Base-by-base conservation (phyloP, 2,113 vertebrate species). In the Bagarius yarrelli region DNA sequence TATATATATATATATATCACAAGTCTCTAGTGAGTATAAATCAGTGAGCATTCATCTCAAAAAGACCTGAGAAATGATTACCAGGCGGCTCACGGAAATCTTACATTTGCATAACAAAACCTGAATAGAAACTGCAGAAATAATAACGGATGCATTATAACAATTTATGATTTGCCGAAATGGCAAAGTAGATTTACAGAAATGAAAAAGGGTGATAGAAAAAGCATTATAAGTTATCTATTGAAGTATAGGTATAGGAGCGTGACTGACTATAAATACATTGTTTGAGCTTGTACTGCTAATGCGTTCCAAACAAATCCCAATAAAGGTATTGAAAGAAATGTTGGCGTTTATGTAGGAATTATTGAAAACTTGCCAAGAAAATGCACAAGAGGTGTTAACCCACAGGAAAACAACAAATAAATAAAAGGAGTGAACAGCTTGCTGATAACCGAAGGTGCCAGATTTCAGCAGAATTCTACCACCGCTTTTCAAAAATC, bases 91-190 rank as follows among this genome's bases (percentile, higher is more conserved):
- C 70, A 52, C 50, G 44, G 15, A 18, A 72, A 32, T 52, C 19
- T 72, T 53, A 53, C 67, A 72, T 72, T 72, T 72, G 47, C 69
- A 72, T 72, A 53, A 72, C 69, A 72, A 72, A 72, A 30, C 47
- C 69, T 72, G n/a, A 72, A 71, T 30, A 1, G 25, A 53, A 72
- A 30, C 25, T 19, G 25, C 44, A 52, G 69, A 72, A 72, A 72
- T 52, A 71, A 71, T 52, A 32, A 30, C 27, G 27, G 30, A 52
- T 72, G 25, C 47, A 14, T 21, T 5, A 52, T 52, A 52, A 25
- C 44, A 8, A 9, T 71, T 52, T 52, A 71, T 19, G 25, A 32
- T 71, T 52, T 71, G 25, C 32, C 6, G n/a, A 50, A 70, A 47
- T 70, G 40, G n/a, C 44, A 70, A 52, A 52, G n/a, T 71, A 71